Percentiles rank a stretch among this genome's conserved stretches.
Evolutionary conservation across 2,888 invertebrate species (phyloP).

Genomic region (Actias luna): DNA sequence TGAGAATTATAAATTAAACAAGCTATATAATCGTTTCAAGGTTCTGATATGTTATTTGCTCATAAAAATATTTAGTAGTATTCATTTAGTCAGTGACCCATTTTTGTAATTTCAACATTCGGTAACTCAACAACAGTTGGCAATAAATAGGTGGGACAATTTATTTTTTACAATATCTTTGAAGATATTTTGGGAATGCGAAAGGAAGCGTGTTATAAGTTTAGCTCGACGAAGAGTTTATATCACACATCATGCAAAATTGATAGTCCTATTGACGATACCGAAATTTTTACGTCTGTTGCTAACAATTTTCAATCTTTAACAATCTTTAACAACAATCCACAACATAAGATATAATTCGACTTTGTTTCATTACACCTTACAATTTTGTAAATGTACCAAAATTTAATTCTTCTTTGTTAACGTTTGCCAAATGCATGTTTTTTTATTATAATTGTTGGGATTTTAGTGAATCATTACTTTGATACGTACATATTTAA

Average conservation of each 20-base stretch:
- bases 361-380: background rate
- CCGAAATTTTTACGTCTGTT: background rate
- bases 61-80: slow-evolving; percentile 25
- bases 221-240: background rate
- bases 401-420: background rate
- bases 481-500: background rate
- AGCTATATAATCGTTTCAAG: background rate
- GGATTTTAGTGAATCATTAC: background rate
- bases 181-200: slow-evolving; percentile 52
- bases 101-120: slow-evolving; percentile 69
- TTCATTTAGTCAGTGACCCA: slow-evolving; percentile 61
- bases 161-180: slow-evolving; percentile 50
- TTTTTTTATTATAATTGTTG: background rate
- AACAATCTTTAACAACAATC: too few species aligned
- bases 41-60: background rate
- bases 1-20: background rate
- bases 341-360: background rate
- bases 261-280: background rate
- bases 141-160: slow-evolving; percentile 60
- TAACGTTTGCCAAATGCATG: background rate
- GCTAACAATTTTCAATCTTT: background rate
- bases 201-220: slow-evolving; percentile 21
- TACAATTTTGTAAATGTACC: background rate
- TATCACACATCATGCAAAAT: background rate
- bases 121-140: slow-evolving; percentile 59